phyloP scores from a whole-genome alignment of 2,113 vertebrate genomes.

The Engraulis encrasicolus region DNA sequence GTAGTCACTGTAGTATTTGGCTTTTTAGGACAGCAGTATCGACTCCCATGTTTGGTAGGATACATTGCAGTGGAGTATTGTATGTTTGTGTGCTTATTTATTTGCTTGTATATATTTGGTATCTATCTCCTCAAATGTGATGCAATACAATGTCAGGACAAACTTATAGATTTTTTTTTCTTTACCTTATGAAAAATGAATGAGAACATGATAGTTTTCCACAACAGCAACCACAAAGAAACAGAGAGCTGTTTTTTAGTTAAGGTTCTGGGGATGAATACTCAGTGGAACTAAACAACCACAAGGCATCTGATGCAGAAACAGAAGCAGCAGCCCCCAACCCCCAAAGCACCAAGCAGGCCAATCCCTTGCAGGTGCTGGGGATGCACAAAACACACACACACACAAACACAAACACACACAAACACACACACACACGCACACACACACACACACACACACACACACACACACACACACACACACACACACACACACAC shows the following conservation, averaged over 20 bases:
- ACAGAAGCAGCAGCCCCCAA: neutral
- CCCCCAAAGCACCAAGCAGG: neutral
- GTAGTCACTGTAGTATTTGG: too few relatives aligned
- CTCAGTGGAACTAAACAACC: neutral
- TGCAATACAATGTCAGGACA: too few relatives aligned
- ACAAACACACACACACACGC: too few relatives aligned
- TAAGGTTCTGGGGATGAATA: neutral
- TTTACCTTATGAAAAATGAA: neutral
- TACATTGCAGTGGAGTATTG: neutral
- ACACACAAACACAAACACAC: too few relatives aligned
- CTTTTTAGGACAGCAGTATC: too few relatives aligned
- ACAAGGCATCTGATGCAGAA: neutral
- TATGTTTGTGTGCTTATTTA: too few relatives aligned
- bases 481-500: constrained; percentile 23
- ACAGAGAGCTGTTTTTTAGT: neutral
- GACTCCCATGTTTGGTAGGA: neutral
- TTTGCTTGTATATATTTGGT: too few relatives aligned
- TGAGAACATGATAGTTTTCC: neutral
- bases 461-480: constrained; percentile 26
- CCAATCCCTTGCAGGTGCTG: constrained; percentile 39
- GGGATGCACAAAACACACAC: neutral
- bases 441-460: constrained; percentile 12
- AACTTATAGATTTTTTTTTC: too few relatives aligned
- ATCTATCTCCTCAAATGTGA: too few relatives aligned
- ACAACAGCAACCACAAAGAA: neutral